phyloP scores from a whole-genome alignment of 2,797 vertebrate species.

The Muraenolepis orangiensis region DNA sequence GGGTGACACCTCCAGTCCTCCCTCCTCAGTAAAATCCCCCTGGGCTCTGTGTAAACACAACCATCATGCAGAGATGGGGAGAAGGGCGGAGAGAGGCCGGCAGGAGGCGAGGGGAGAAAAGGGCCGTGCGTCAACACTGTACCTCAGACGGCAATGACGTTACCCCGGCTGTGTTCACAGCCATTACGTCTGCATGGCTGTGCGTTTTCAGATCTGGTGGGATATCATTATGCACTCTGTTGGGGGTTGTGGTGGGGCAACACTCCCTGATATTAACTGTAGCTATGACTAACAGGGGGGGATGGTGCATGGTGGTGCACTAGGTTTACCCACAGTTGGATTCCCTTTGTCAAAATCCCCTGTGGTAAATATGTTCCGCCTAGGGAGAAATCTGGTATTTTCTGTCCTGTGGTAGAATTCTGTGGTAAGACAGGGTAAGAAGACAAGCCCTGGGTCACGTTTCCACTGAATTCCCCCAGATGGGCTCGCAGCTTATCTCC shows the following conservation, averaged over 20 bases:
- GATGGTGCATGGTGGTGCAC: no score
- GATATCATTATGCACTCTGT: not conserved
- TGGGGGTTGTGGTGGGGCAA: not conserved
- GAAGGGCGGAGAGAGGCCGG: no score
- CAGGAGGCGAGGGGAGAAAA: not conserved
- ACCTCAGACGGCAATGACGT: not conserved
- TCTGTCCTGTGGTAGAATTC: conserved; percentile 37
- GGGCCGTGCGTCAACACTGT: not conserved
- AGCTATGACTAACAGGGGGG: not conserved
- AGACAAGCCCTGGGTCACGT: conserved; percentile 49
- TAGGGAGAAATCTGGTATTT: conserved; percentile 55
- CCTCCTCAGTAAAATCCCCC: not conserved
- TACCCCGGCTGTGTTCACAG: no score
- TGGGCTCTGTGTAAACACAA: not conserved
- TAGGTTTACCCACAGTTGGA: not conserved
- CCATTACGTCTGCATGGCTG: no score
- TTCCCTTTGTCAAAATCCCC: not conserved
- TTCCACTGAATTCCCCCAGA: conserved; percentile 43
- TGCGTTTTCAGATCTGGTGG: not conserved
- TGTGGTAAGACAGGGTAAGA: conserved; percentile 40
- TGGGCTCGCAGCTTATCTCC: conserved; percentile 47
- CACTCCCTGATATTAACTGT: no score
- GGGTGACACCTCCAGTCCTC: not conserved
- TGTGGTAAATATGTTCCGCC: conserved; percentile 10
- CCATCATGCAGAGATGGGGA: not conserved